phyloP scores from a whole-genome alignment of 2,888 invertebrate genomes.

The Perithous albicinctus region DNA sequence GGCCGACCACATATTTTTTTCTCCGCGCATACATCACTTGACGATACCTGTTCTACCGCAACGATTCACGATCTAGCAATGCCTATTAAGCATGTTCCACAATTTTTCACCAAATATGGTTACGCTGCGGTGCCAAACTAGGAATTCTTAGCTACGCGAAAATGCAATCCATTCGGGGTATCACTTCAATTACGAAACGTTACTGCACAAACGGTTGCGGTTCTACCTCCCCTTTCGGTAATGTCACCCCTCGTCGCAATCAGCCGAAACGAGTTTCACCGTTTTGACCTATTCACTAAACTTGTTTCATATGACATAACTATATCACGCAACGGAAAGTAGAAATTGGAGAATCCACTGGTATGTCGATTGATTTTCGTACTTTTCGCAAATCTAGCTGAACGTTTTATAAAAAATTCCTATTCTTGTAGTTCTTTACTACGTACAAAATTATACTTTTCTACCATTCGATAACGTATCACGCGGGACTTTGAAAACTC shows the following conservation, averaged over 20 bases:
- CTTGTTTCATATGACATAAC: conserved; percentile 78
- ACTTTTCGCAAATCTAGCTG: neutral
- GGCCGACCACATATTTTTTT: conserved; percentile 68
- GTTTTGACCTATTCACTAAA: conserved; percentile 27
- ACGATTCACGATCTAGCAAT: conserved; percentile 65
- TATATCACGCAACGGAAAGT: conserved; percentile 44
- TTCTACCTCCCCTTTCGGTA: conserved; percentile 11
- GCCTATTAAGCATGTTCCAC: conserved; percentile 70
- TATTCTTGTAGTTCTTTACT: neutral
- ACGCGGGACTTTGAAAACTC: conserved; percentile 10
- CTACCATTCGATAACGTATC: neutral
- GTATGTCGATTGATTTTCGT: neutral
- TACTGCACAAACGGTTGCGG: conserved; percentile 72
- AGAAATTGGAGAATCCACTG: neutral
- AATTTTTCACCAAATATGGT: conserved; percentile 81
- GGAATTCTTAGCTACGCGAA: conserved; percentile 74
- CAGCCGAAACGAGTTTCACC: conserved; percentile 28
- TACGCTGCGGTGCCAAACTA: conserved; percentile 49
- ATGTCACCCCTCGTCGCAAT: conserved; percentile 12
- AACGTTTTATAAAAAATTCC: neutral
- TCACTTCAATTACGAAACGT: conserved; percentile 82
- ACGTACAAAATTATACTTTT: conserved; percentile 7
- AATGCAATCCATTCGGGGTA: conserved; percentile 77
- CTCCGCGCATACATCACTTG: neutral
- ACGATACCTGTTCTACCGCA: conserved; percentile 30